A percentile compares a stretch with the other conserved stretches of the same genome.
These are phyloP conservation scores for Ornithoptera alexandrae DNA, from an alignment of 2,888 invertebrate genomes.

Conservation along the genomic window DNA sequence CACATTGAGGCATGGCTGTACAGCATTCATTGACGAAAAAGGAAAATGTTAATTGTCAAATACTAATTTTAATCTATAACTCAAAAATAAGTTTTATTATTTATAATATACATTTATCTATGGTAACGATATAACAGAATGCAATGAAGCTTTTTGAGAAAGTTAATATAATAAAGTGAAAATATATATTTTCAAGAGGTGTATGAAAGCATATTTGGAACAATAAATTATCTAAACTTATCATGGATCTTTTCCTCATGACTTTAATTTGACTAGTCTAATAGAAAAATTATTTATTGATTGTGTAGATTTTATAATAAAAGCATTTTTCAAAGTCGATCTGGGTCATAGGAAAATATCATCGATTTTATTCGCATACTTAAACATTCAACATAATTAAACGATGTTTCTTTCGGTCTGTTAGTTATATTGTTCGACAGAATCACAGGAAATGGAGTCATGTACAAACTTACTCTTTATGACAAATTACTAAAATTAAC, in stretches of 20 bases:
- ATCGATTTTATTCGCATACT: not conserved
- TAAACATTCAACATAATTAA: slow-evolving; percentile 10
- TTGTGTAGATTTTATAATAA: slow-evolving; percentile 18
- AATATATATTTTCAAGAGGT: slow-evolving; percentile 35
- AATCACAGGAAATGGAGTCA: slow-evolving; percentile 67
- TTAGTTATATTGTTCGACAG: slow-evolving; percentile 50
- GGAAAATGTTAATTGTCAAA: slow-evolving; percentile 27
- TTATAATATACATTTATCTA: slow-evolving; percentile 62
- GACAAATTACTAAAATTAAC: slow-evolving; percentile 37
- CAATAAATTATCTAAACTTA: slow-evolving; percentile 71
- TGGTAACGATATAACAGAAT: slow-evolving; percentile 68
- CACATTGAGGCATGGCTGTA: slow-evolving; percentile 72
- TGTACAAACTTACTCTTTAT: slow-evolving; percentile 50
- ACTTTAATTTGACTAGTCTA: slow-evolving; percentile 77
- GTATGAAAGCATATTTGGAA: slow-evolving; percentile 40
- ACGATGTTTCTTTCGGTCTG: slow-evolving; percentile 30
- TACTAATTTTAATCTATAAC: slow-evolving; percentile 25
- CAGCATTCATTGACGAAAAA: slow-evolving; percentile 14
- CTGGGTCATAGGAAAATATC: too few relatives aligned
- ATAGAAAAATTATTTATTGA: slow-evolving; percentile 46
- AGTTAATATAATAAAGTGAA: slow-evolving; percentile 30
- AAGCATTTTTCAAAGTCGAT: not conserved
- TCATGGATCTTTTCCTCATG: slow-evolving; percentile 54
- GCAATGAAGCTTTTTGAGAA: slow-evolving; percentile 38
- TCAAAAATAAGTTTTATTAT: slow-evolving; percentile 40